Base-by-base conservation (phyloP, 1,140 invertebrate genomes). In the Heterodera schachtii region DNA sequence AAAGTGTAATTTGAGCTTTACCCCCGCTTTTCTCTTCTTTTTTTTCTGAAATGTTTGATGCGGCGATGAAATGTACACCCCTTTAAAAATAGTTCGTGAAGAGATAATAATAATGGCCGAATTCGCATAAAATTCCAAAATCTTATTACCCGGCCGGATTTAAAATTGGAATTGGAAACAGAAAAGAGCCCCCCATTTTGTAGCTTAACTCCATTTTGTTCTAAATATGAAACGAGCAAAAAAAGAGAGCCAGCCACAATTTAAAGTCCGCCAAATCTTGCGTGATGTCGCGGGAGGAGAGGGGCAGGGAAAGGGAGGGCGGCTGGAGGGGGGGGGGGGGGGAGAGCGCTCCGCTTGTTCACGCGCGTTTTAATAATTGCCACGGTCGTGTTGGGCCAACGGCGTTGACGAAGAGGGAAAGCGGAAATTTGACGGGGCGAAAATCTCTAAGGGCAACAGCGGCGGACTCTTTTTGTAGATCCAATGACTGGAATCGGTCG, bases 371-470 rank as follows among this genome's bases (percentile, higher is more conserved):
- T 71, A 71, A 71, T 71, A 71, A 71, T 71, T 71, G 69, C 44
- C 69, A 19, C 21, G 31, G 31, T 46, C 19, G 21, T 60, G 57
- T 60, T 31, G 31, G 31, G 31, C 57, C 4, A 19, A 1, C 4
- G 57, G 57, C 16, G 57, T 16, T 60, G 57, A 16, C 13, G 57
- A 16, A 11, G 5, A 16, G 57, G 57, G 5, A 19, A 16, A 4
- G 57, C 57, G 13, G 57, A 4, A 16, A 11, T 60, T 60, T 60
- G 57, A 19, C 19, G 1, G 11, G 57, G 4, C 8, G n/a, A 71
- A 71, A 43, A 71, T 71, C 69, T 71, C 69, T 71, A 21, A 31
- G 69, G 69, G 69, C 69, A 71, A 71, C 69, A 71, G 69, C 69
- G 57, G 57, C 16, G 57, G 57, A 13, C 57, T 19, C 16, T 60